A percentile compares a stretch with the other conserved stretches of the same genome.
These are phyloP conservation scores for Drosophila ustulata DNA, from an alignment of 2,888 invertebrate genomes.

Conservation along the genomic window DNA sequence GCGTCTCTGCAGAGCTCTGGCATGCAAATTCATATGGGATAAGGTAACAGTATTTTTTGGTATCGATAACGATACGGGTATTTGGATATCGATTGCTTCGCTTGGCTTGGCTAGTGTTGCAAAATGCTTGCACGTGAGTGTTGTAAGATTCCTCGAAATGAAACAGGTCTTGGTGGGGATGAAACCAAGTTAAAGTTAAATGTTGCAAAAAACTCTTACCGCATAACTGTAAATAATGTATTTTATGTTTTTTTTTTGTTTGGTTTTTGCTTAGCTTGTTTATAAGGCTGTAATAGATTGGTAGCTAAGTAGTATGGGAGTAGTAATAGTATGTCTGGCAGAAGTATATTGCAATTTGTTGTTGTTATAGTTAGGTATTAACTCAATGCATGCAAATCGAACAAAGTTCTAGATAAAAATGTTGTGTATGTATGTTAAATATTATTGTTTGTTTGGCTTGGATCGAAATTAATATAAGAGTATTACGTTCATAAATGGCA, in stretches of 20 bases:
- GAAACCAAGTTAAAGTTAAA: slow-evolving; percentile 16
- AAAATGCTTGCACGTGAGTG: slow-evolving; percentile 5
- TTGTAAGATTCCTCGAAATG: slow-evolving; percentile 9
- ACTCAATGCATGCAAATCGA: slow-evolving; percentile 75
- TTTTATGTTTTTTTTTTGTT: not conserved
- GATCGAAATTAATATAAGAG: slow-evolving; percentile 42
- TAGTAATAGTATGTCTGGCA: slow-evolving; percentile 36
- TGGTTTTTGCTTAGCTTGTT: slow-evolving; percentile 20
- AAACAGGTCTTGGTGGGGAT: slow-evolving; percentile 5
- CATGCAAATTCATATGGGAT: slow-evolving; percentile 39
- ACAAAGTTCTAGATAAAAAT: slow-evolving; percentile 66
- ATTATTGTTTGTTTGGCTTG: slow-evolving; percentile 19
- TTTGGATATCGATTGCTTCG: slow-evolving; percentile 1
- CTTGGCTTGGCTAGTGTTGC: slow-evolving; percentile 11
- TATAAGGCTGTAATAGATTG: slow-evolving; percentile 56
- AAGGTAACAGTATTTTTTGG: slow-evolving; percentile 8
- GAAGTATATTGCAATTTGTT: slow-evolving; percentile 40
- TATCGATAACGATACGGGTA: slow-evolving; percentile 13
- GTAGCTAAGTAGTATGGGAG: slow-evolving; percentile 38
- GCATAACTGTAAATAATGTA: slow-evolving; percentile 47
- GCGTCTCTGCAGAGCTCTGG: too few relatives aligned
- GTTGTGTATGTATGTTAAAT: slow-evolving; percentile 24
- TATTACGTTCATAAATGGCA: slow-evolving; percentile 54
- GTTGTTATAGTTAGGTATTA: slow-evolving; percentile 50
- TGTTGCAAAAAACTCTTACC: slow-evolving; percentile 43